Conservation (phyloP, 2,888 invertebrate genomes). For the Anoplius nigerrimus region DNA sequence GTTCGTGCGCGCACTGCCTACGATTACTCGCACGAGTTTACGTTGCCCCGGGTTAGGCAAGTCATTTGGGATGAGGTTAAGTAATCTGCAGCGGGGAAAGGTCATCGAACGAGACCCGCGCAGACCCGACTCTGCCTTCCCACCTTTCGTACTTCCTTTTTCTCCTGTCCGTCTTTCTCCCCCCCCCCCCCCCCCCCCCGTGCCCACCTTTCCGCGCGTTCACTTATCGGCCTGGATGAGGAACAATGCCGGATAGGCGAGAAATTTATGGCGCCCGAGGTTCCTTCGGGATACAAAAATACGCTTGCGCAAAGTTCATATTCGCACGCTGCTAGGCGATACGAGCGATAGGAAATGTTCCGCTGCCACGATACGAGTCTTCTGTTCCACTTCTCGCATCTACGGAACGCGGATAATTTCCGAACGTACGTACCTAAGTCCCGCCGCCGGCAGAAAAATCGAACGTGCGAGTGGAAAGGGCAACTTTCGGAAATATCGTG, state of each 20-base stretch:
- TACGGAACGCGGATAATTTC: no score
- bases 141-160: slow-evolving; percentile 29
- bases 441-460: no score
- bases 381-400: no score
- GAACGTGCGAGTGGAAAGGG: no score
- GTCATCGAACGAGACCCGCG: slow-evolving; percentile 28
- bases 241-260: background rate
- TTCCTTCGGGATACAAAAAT: no score
- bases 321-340: no score
- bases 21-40: slow-evolving; percentile 46
- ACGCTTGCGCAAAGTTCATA: no score
- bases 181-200: slow-evolving; percentile 28
- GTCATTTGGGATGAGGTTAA: slow-evolving; percentile 50
- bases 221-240: slow-evolving; percentile 7
- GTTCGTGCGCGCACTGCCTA: slow-evolving; percentile 48
- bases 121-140: slow-evolving; percentile 29
- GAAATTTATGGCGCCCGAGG: background rate
- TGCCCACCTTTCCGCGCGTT: slow-evolving; percentile 14
- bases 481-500: no score
- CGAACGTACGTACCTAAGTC: no score
- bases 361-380: no score
- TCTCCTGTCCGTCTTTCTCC: slow-evolving; percentile 41
- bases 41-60: slow-evolving; percentile 50
- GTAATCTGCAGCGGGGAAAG: slow-evolving; percentile 50
- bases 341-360: no score